A percentile compares a stretch with the other conserved stretches of the same genome.
Conservation (phyloP, 2,888 invertebrate genomes). For the Geophilus truncorum region DNA sequence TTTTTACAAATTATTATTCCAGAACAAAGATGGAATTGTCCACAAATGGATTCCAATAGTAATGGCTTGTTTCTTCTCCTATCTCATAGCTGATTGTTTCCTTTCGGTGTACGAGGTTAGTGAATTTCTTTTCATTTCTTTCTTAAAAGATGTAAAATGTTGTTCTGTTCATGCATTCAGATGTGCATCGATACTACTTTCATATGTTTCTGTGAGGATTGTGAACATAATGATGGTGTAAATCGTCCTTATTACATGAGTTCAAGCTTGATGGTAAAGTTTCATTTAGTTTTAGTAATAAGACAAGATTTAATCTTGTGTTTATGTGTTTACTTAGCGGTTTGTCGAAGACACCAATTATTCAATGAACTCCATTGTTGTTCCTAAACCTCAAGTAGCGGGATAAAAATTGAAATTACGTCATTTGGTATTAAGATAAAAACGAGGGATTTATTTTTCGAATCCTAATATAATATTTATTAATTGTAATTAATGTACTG, state of each 20-base stretch:
- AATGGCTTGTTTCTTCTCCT: slow-evolving; percentile 61
- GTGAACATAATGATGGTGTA: slow-evolving; percentile 60
- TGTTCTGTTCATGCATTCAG: slow-evolving; percentile 45
- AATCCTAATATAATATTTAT: neutral
- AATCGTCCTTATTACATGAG: slow-evolving; percentile 62
- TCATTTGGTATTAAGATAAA: neutral
- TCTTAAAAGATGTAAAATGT: neutral
- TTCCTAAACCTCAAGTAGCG: neutral
- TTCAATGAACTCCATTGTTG: neutral
- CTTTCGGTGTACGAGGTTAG: slow-evolving; percentile 67
- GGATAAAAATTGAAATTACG: neutral
- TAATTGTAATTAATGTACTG: neutral
- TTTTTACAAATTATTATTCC: slow-evolving; percentile 37
- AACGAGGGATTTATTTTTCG: neutral
- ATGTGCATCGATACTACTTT: slow-evolving; percentile 66
- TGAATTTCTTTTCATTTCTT: neutral
- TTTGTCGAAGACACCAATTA: slow-evolving; percentile 25
- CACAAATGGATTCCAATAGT: slow-evolving; percentile 61
- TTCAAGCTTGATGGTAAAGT: slow-evolving; percentile 56
- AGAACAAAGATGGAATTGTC: slow-evolving; percentile 56
- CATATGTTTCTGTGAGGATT: slow-evolving; percentile 65
- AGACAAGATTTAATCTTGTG: neutral
- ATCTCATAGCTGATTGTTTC: slow-evolving; percentile 65
- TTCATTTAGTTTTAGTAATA: slow-evolving; percentile 37
- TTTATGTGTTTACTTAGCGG: neutral